Conservation (phyloP, 2,113 vertebrate species). For the Rattus norvegicus region DNA sequence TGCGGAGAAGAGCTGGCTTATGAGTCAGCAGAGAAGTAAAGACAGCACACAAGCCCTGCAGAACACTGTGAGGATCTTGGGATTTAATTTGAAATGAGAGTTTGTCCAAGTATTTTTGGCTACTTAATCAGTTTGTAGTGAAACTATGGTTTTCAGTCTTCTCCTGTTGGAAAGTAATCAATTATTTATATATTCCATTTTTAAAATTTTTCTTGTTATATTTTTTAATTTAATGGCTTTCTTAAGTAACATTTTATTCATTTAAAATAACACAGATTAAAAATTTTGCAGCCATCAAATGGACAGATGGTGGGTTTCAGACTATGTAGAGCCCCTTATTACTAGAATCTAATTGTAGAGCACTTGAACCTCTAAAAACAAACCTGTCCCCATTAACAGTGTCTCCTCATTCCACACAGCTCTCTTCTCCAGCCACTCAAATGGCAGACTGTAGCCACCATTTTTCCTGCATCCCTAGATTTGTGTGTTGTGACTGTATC, state of each 20-base stretch:
- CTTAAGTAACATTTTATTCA: not conserved
- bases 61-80: not conserved
- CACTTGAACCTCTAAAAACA: not conserved
- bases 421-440: too few species aligned
- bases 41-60: not conserved
- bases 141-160: too few species aligned
- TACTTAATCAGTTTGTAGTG: not conserved
- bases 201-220: not conserved
- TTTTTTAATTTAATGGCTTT: not conserved
- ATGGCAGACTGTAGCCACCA: not conserved
- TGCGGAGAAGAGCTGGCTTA: not conserved
- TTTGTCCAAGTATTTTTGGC: not conserved
- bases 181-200: not conserved
- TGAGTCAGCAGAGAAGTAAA: not conserved
- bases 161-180: too few species aligned
- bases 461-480: not conserved
- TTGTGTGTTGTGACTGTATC: not conserved
- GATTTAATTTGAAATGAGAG: not conserved
- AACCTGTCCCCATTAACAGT: not conserved
- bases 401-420: not conserved
- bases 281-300: not conserved
- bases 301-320: not conserved
- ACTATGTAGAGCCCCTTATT: not conserved
- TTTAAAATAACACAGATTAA: not conserved
- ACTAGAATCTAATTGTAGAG: not conserved